Conservation (phyloP, 2,113 vertebrate genomes). For the Nestor notabilis region DNA sequence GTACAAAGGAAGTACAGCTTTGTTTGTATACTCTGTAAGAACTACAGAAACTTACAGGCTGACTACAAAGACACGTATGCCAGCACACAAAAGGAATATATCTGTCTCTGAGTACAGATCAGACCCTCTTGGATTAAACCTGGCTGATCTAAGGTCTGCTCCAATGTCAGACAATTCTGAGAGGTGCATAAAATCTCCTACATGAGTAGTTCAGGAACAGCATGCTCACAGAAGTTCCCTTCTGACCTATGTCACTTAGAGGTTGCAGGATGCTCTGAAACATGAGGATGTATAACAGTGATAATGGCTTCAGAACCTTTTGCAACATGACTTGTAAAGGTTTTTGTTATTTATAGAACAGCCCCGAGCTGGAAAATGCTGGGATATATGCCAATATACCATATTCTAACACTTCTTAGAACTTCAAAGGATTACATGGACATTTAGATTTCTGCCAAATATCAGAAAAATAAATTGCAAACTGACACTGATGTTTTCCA, state of each 20-base stretch:
- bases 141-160: background rate
- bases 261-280: background rate
- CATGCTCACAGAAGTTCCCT: background rate
- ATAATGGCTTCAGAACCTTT: background rate
- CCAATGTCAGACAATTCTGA: background rate
- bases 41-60: background rate
- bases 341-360: background rate
- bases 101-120: background rate
- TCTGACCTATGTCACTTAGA: background rate
- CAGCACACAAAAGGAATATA: background rate
- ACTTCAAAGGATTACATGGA: slow-evolving; percentile 24
- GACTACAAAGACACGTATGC: background rate
- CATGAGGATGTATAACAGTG: background rate
- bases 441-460: slow-evolving; percentile 24
- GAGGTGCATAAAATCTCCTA: background rate
- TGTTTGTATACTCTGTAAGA: background rate
- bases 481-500: background rate
- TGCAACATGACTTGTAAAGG: background rate
- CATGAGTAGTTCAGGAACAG: background rate
- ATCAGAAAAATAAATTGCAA: slow-evolving; percentile 23
- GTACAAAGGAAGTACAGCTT: background rate
- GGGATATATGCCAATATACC: background rate
- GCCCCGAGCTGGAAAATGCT: background rate
- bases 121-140: background rate
- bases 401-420: background rate